Evolutionary conservation across 2,113 vertebrate species (phyloP), one percentile per base, ranked within the genome.

Genomic region (Corynorhinus townsendii): DNA sequence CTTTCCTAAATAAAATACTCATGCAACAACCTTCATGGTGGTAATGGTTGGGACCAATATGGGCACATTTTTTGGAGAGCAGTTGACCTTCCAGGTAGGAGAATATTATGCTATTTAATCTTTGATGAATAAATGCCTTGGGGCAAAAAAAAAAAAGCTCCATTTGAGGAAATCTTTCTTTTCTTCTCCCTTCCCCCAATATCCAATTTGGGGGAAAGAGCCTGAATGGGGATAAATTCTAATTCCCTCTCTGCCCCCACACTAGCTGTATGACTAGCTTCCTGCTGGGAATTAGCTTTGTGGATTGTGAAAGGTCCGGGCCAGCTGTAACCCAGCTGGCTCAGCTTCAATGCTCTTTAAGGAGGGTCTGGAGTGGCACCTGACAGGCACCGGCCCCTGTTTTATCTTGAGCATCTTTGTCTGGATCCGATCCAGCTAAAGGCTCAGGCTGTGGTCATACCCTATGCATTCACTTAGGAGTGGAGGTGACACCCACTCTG

Each of bases 21-120:
- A 59, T 2, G 26, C 30, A 30, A 0, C 28, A 47, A 59, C 64
- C 30, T 73, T 8, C 5, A 1, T 16, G 19, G 15, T 14, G 30
- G 11, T 15, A 1, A 30, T 10, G 33, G 5, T 4, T 5, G 40
- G 54, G 40, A 19, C 38, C 38, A 1, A 8, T 1, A 3, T 64
- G 35, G 19, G 52, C 11, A 2, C 43, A 16, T 11, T 16, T 52
- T 40, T 52, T 15, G 22, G 33, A 5, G 2, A 6, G 9, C 35
- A 19, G n/a, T 20, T 64, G n/a, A 43, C 7, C 6, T 35, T 82
- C 64, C 5, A 38, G 33, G 30, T 4, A 43, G n/a, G 40, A 90
- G 69, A 92, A 62, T 38, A 68, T 9, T 3, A 0, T 45, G 43
- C 52, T 71, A 19, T 86, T 85, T 86, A 43, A 71, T 35, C 52